A percentile compares a stretch with the other conserved stretches of the same genome.
Conservation (phyloP, 2,888 invertebrate species). For the Limnephilus marmoratus region DNA sequence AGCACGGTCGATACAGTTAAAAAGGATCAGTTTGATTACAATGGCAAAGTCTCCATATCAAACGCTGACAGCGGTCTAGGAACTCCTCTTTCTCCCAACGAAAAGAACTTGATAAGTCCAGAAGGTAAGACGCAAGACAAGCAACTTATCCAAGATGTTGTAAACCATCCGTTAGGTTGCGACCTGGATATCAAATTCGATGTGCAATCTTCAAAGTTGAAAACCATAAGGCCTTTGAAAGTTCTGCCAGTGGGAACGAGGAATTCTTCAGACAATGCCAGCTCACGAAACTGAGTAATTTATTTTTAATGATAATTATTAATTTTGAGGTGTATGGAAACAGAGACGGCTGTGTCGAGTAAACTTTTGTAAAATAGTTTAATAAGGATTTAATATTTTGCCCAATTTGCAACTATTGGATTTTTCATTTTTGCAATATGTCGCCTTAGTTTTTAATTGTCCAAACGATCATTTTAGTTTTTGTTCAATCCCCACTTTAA, state of each 20-base stretch:
- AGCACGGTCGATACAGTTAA: conserved; percentile 63
- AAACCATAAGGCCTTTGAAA: conserved; percentile 80
- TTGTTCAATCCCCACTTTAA: too few relatives aligned
- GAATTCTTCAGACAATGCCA: conserved; percentile 9
- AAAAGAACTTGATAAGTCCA: conserved; percentile 69
- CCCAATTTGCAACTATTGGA: too few relatives aligned
- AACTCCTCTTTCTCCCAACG: conserved; percentile 78
- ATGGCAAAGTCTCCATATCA: conserved; percentile 52
- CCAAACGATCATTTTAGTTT: too few relatives aligned
- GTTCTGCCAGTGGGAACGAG: conserved; percentile 41
- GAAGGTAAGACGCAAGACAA: neutral
- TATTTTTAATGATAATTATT: neutral
- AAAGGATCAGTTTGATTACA: conserved; percentile 59
- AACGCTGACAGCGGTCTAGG: conserved; percentile 81
- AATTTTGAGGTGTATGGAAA: neutral
- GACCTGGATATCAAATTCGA: conserved; percentile 90
- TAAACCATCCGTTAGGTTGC: conserved; percentile 86
- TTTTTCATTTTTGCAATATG: too few relatives aligned
- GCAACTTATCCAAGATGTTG: conserved; percentile 71
- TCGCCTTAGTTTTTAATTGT: too few relatives aligned
- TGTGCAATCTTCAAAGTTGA: conserved; percentile 86
- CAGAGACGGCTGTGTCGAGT: neutral
- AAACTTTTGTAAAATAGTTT: neutral
- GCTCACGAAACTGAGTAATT: conserved; percentile 35
- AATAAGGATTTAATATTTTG: neutral